These are phyloP conservation scores for Gasteruption jaculator DNA, from an alignment of 2,888 invertebrate species.

Conservation along the genomic window DNA sequence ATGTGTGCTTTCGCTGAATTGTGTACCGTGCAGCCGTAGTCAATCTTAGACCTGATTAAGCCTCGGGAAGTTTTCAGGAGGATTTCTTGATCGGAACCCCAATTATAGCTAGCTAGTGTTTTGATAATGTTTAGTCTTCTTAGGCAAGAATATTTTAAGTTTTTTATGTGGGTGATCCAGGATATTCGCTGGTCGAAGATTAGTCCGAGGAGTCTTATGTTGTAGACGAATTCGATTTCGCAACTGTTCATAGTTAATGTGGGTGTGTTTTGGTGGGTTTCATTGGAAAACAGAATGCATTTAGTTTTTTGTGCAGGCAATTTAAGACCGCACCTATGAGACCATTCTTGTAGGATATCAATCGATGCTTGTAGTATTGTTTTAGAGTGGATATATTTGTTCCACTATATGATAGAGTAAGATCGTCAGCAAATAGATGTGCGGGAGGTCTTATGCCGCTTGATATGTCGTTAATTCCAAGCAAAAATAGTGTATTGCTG, in stretches of 20 bases:
- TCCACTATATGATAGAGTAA: too few species aligned
- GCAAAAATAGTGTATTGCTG: conserved; percentile 9
- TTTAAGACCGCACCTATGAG: conserved; percentile 19
- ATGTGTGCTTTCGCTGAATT: background rate
- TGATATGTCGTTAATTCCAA: conserved; percentile 13
- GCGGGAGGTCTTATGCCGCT: background rate
- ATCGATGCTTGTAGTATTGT: conserved; percentile 16
- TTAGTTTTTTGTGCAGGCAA: conserved; percentile 21
- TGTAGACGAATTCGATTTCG: conserved; percentile 4
- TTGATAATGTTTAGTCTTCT: conserved; percentile 15
- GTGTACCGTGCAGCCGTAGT: background rate
- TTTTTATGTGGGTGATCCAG: conserved; percentile 22
- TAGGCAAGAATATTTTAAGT: conserved; percentile 15
- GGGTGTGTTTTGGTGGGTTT: background rate
- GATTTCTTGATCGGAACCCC: conserved; percentile 14
- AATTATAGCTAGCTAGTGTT: conserved; percentile 11
- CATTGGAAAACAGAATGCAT: conserved; percentile 12
- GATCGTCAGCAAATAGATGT: conserved; percentile 7
- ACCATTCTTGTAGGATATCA: conserved; percentile 17
- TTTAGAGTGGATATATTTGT: too few species aligned
- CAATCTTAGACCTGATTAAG: background rate
- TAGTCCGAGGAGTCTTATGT: conserved; percentile 18
- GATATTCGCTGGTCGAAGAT: conserved; percentile 22
- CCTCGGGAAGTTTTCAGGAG: background rate
- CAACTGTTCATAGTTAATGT: conserved; percentile 7